Percentiles rank a stretch among this genome's conserved stretches.
phyloP scores from a whole-genome alignment of 37 sponge, comb jelly and placozoan genomes.

The Aphrocallistes beatrix region DNA sequence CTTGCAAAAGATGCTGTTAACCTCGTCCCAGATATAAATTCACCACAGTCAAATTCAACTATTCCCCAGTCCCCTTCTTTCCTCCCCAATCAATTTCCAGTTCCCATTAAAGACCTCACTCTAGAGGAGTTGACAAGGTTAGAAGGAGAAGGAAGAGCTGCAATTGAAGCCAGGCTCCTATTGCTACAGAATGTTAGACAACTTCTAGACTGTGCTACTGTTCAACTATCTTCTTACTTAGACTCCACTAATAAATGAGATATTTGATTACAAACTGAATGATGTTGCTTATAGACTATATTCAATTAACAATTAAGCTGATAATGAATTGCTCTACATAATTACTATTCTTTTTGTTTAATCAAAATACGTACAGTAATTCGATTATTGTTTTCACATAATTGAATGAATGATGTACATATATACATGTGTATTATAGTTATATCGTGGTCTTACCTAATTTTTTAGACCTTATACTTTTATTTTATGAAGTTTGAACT shows the following conservation, averaged over 20 bases:
- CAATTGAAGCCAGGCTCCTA: slow-evolving; percentile 70
- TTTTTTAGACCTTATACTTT: too few species aligned
- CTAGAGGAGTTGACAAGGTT: slow-evolving; percentile 59
- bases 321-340: neutral
- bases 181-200: slow-evolving; percentile 70
- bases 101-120: slow-evolving; percentile 25
- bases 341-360: neutral
- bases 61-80: neutral
- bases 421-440: neutral
- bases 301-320: too few species aligned
- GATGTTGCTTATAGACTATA: too few species aligned
- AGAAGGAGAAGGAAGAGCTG: slow-evolving; percentile 73
- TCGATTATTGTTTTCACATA: neutral
- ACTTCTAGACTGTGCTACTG: slow-evolving; percentile 71
- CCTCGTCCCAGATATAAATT: neutral
- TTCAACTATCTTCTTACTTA: slow-evolving; percentile 31
- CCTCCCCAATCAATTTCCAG: neutral
- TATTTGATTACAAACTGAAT: too few species aligned
- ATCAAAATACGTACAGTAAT: neutral
- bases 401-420: neutral
- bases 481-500: neutral
- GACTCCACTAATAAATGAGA: neutral
- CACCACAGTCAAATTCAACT: too few species aligned
- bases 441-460: neutral
- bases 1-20: too few species aligned